Evolutionary conservation across 2,113 vertebrate genomes (phyloP).

Genomic region (Pycnonotus jocosus): DNA sequence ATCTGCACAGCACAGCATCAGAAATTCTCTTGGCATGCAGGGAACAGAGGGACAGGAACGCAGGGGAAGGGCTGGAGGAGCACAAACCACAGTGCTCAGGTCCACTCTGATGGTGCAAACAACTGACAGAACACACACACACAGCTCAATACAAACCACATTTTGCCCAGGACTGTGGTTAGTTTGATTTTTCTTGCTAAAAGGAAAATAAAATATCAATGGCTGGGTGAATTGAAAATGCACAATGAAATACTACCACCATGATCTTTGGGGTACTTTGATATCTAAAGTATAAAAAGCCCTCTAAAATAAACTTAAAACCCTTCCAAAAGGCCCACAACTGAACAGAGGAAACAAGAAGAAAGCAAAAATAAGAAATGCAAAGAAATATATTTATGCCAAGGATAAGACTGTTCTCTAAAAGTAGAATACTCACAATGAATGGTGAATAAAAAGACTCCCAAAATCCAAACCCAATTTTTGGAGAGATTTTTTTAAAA

Average conservation of each 20-base stretch:
- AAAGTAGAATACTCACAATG: not conserved
- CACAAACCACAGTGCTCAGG: not conserved
- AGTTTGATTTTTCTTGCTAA: not conserved
- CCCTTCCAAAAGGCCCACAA: not conserved
- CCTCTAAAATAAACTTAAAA: not conserved
- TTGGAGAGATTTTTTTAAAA: too few species aligned
- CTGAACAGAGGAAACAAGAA: not conserved
- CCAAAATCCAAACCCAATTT: accelerated
- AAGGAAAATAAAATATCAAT: not conserved
- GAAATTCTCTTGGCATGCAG: not conserved
- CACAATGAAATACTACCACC: not conserved
- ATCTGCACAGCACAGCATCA: not conserved
- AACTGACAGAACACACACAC: not conserved
- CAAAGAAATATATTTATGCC: not conserved
- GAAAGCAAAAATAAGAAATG: not conserved
- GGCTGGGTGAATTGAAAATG: not conserved
- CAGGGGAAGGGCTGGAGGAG: not conserved
- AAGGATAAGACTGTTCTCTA: not conserved
- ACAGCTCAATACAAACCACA: not conserved
- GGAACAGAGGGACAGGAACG: not conserved
- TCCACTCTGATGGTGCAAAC: not conserved
- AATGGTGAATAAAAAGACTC: accelerated
- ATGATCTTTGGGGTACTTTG: not conserved
- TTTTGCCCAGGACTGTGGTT: not conserved
- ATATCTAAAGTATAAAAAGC: not conserved